Evolutionary conservation across 2,113 vertebrate genomes (phyloP), one percentile per base, ranked within the genome.

Genomic region (Aplodontia rufa): DNA sequence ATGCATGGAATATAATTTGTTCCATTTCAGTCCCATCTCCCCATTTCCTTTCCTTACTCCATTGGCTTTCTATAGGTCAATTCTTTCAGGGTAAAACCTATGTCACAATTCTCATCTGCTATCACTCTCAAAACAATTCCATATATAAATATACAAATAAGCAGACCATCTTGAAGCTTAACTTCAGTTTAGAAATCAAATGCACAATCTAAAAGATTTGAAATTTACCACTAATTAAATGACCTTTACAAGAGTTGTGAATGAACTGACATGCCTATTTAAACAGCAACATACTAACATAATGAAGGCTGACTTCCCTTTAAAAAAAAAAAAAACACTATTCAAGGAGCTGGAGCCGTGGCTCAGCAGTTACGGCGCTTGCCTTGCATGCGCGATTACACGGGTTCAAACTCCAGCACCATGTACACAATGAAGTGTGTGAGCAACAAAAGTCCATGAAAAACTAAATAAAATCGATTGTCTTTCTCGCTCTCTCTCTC

Each of bases 271-370:
- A 26, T 92, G 40, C 42, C 87, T 53, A 88, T 47, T 69, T 90
- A 62, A 90, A 79, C 13, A 69, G 17, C n/a, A 95, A 62, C 3
- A 71, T 72, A 79, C 28, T 90, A 90, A 87, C 19, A 74, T 14
- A 90, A 16, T 28, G n/a, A 80, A 85, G 55, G 20, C 26, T 76
- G 22, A 51, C 26, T 64, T 87, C 37, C 89, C 69, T 94, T 78
- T 37, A 91, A 89, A 94, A 95, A 28, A 64, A 95, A 96, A 96
- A 64, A n/a, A n/a, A n/a, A n/a, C n/a, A n/a, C n/a, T n/a, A n/a
- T n/a, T n/a, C n/a, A n/a, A n/a, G n/a, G n/a, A n/a, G n/a, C n/a
- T n/a, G n/a, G n/a, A n/a, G n/a, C n/a, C n/a, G n/a, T n/a, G n/a
- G n/a, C n/a, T n/a, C n/a, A n/a, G n/a, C n/a, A n/a, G n/a, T n/a